Percentiles rank a stretch among this genome's conserved stretches.
phyloP scores from a whole-genome alignment of 1,140 invertebrate genomes.

The Thereuonema tuberculata region DNA sequence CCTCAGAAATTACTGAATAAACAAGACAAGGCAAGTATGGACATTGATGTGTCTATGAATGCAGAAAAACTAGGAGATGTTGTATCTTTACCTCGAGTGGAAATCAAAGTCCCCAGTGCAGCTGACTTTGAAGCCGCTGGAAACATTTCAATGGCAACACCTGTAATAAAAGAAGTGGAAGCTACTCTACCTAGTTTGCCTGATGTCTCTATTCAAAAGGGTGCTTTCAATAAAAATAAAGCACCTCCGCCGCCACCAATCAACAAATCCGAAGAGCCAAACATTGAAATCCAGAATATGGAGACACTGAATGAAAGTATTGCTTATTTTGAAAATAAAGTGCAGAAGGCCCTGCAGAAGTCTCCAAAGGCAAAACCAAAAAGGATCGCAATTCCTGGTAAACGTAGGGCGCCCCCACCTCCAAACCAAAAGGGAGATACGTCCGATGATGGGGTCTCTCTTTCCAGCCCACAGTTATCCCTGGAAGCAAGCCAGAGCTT shows the following conservation, averaged over 20 bases:
- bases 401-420: conserved; percentile 5
- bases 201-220: too few relatives aligned
- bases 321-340: background rate
- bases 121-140: background rate
- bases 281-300: too few relatives aligned
- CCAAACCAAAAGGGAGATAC: background rate
- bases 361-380: background rate
- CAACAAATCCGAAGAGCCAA: too few relatives aligned
- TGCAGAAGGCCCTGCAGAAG: background rate
- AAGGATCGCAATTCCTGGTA: conserved; percentile 3
- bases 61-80: background rate
- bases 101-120: background rate
- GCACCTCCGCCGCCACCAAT: conserved; percentile 14
- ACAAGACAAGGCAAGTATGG: too few relatives aligned
- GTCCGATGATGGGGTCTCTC: too few relatives aligned
- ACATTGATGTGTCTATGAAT: too few relatives aligned
- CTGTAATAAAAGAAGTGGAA: too few relatives aligned
- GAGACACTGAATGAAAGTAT: conserved; percentile 1
- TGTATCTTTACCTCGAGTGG: background rate
- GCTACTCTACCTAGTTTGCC: too few relatives aligned
- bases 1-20: too few relatives aligned
- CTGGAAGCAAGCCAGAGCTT: too few relatives aligned
- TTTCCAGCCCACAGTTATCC: too few relatives aligned
- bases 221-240: conserved; percentile 11
- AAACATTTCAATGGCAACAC: too few relatives aligned